Conservation (phyloP, 2,888 invertebrate genomes). For the Himalopsyche japonica region DNA sequence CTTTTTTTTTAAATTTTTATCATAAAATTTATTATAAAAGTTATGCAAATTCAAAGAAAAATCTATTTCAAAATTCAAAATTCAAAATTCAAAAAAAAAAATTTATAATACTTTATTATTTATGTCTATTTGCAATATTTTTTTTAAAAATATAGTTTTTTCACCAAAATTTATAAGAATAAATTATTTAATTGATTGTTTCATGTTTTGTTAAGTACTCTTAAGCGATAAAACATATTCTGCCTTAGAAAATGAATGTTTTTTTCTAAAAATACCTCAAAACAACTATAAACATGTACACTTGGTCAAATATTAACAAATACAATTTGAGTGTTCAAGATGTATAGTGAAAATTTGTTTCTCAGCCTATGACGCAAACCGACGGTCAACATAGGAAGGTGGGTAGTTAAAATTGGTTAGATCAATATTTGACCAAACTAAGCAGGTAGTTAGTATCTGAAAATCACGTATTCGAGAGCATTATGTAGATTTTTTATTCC, state of each 20-base stretch:
- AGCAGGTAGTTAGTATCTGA: neutral
- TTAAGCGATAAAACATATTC: too few relatives aligned
- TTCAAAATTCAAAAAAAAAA: too few relatives aligned
- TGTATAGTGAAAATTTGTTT: neutral
- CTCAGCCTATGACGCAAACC: neutral
- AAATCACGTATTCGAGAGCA: neutral
- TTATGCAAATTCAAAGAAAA: too few relatives aligned
- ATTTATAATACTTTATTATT: too few relatives aligned
- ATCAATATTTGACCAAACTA: neutral
- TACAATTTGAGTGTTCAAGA: neutral
- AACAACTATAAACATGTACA: neutral
- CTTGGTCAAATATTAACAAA: neutral
- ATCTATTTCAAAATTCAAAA: too few relatives aligned
- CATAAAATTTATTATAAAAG: too few relatives aligned
- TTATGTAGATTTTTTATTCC: neutral
- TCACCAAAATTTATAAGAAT: too few relatives aligned
- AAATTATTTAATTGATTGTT: too few relatives aligned
- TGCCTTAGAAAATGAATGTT: neutral
- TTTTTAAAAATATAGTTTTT: too few relatives aligned
- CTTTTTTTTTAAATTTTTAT: too few relatives aligned
- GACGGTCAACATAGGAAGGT: neutral
- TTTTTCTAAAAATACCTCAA: neutral
- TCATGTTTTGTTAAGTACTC: too few relatives aligned
- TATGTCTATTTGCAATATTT: too few relatives aligned
- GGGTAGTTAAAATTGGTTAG: neutral